Evolutionary conservation across 2,113 vertebrate genomes (phyloP), one percentile per base, ranked within the genome.

Genomic region (Rissa tridactyla): DNA sequence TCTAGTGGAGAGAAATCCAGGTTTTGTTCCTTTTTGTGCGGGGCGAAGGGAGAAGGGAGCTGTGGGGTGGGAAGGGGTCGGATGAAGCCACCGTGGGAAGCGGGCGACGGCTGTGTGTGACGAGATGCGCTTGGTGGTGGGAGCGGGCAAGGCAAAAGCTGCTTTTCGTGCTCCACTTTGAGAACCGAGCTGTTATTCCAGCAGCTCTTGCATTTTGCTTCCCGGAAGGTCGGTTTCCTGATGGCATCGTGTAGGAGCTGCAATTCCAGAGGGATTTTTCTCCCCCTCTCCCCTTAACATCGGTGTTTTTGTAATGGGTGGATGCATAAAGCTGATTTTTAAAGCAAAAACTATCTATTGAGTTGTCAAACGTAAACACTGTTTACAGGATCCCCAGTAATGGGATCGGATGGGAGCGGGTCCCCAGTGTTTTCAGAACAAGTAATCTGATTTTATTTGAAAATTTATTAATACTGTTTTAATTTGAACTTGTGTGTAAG

Each of bases 351-450:
- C 29, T 4, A 2, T 3, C 7, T 27, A 0, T 13, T 4, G 13
- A 11, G 47, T 8, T 20, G 57, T 38, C 34, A 17, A 5, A 30
- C 5, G 2, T 2, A 14, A 30, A 7, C 4, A 0, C 0, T 49
- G 20, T 49, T 49, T 49, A 49, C 47, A 49, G 21, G 47, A 49
- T 49, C 47, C 47, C 47, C 47, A 49, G 11, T 22, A 22, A 49
- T 22, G 47, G 47, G 47, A 21, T 21, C 46, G 20, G 20, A 49
- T 12, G 47, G 40, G 89, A 60, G 81, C 1, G 0, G 54, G 15
- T 52, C 62, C 82, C 57, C 1, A 0, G 40, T 0, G 58, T 17
- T 68, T 26, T 23, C 14, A 8, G 89, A 29, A 6, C 26, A 13
- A 40, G 27, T 3, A 11, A 51, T 60, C 4, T 1, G 36, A 6